Percentiles rank a stretch among this genome's conserved stretches.
phyloP scores from a whole-genome alignment of 2,113 vertebrate species.

The Strix aluco region DNA sequence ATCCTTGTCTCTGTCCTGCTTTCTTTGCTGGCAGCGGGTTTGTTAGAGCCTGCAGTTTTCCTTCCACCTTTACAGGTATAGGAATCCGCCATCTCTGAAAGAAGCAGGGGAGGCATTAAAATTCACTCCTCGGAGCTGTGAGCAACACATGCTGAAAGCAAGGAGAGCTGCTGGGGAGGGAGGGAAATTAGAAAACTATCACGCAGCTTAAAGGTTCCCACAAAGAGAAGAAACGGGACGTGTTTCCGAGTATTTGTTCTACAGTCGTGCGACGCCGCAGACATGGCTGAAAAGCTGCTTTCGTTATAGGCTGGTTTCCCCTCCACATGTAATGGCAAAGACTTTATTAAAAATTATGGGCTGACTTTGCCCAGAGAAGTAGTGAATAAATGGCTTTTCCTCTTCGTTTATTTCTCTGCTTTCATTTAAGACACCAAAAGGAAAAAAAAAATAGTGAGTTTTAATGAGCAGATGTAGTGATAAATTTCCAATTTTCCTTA shows the following conservation, averaged over 20 bases:
- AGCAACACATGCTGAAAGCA: neutral
- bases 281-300: conserved; percentile 13
- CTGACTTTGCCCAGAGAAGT: neutral
- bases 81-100: conserved; percentile 88
- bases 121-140: neutral
- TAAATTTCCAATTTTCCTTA: conserved; percentile 73
- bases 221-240: neutral
- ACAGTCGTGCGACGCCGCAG: neutral
- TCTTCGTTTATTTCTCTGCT: conserved; percentile 30
- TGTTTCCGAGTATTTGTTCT: neutral
- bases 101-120: conserved; percentile 5
- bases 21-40: conserved; percentile 79
- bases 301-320: neutral
- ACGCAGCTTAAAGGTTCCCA: neutral
- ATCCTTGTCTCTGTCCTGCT: conserved; percentile 78
- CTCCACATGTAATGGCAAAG: neutral
- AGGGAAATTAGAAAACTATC: neutral
- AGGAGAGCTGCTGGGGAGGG: conserved; percentile 3
- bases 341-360: conserved; percentile 49
- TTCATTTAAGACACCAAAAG: conserved; percentile 49
- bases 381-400: conserved; percentile 30
- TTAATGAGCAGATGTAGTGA: conserved; percentile 69
- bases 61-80: conserved; percentile 85
- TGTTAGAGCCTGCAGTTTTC: conserved; percentile 80
- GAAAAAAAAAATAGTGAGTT: neutral